phyloP scores from a whole-genome alignment of 2,113 vertebrate genomes.

The Porphyrio hochstetteri region DNA sequence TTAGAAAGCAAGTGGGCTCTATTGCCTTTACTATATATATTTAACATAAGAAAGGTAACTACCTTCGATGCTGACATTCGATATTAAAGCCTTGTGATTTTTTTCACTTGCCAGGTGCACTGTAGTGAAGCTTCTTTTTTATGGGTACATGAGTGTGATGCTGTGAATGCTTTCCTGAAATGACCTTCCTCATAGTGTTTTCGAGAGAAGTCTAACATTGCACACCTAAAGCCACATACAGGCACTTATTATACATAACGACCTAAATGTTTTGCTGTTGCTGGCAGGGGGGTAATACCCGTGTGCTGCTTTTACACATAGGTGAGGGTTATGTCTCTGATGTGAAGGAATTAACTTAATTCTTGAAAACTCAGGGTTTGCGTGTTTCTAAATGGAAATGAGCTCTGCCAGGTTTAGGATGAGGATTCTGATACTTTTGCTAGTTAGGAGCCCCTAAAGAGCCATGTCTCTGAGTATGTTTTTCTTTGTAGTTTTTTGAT shows the following conservation, averaged over 20 bases:
- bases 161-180: not conserved
- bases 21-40: not conserved
- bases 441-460: not conserved
- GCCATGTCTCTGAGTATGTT: not conserved
- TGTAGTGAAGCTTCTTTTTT: not conserved
- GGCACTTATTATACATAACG: rapidly evolving
- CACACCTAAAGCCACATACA: not conserved
- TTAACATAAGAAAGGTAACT: not conserved
- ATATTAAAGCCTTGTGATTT: not conserved
- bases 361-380: not conserved
- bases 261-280: not conserved
- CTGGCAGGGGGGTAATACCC: not conserved
- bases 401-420: not conserved
- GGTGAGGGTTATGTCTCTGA: not conserved
- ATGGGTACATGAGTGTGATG: not conserved
- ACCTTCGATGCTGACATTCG: not conserved
- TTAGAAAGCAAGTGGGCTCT: not conserved
- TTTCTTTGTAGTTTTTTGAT: not conserved
- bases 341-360: not conserved
- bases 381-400: not conserved
- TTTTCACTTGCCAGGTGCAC: not conserved
- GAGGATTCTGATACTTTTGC: not conserved
- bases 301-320: not conserved
- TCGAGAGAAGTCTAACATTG: not conserved
- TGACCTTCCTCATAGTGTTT: not conserved